Evolutionary conservation across 2,797 vertebrate genomes (phyloP).

Genomic region (Mareca strepera): DNA sequence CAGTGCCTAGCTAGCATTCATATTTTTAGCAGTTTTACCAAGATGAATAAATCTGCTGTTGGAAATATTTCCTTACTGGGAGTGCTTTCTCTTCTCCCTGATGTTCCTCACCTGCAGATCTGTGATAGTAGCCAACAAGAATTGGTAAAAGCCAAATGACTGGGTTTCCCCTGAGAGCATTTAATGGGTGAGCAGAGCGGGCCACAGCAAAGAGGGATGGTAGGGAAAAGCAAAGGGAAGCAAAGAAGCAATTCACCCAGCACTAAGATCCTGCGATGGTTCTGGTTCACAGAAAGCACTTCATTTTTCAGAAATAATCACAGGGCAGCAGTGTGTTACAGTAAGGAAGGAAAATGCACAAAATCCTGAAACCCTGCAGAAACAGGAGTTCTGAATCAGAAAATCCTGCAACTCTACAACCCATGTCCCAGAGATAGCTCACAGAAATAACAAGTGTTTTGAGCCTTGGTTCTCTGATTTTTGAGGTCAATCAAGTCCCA

Average conservation of each 20-base stretch:
- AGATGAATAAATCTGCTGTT: neutral
- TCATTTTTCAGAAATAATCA: neutral
- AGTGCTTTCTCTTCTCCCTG: too few species aligned
- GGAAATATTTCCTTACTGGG: neutral
- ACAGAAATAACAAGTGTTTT: neutral
- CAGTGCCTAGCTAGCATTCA: neutral
- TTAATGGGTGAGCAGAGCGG: neutral
- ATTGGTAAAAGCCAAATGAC: neutral
- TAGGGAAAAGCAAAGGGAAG: neutral
- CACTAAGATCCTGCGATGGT: neutral
- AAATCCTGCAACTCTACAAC: neutral
- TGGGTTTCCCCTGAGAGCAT: neutral
- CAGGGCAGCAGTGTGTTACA: neutral
- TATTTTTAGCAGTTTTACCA: neutral
- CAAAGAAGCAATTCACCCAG: neutral
- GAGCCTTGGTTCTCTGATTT: neutral
- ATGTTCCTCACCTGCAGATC: neutral
- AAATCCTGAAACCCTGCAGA: neutral
- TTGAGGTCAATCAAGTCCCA: neutral
- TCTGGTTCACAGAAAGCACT: neutral
- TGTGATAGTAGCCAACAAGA: neutral
- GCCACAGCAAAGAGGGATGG: neutral
- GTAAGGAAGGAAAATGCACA: neutral
- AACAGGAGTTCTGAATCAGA: neutral
- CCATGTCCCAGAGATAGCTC: too few species aligned